phyloP scores from a whole-genome alignment of 2,113 vertebrate species.

The Ahaetulla prasina region DNA sequence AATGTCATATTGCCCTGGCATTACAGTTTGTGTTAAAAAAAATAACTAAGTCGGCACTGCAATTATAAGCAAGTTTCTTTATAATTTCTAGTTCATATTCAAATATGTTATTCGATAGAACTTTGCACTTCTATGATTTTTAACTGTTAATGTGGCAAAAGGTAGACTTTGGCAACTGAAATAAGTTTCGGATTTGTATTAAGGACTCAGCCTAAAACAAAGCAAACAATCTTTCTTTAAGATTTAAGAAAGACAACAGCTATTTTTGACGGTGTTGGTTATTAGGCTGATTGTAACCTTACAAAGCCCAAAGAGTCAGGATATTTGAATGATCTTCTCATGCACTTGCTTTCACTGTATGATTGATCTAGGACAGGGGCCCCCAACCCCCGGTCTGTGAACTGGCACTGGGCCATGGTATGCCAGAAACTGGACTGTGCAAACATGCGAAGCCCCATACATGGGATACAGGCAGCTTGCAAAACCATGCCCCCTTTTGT shows the following conservation, averaged over 20 bases:
- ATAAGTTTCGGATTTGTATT: neutral
- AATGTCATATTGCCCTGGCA: neutral
- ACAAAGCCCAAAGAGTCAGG: neutral
- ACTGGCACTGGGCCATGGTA: no score
- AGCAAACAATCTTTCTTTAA: neutral
- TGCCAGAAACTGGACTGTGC: no score
- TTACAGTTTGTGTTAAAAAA: neutral
- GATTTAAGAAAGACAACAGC: neutral
- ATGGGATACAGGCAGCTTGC: no score
- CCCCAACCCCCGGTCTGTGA: no score
- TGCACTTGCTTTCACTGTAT: neutral
- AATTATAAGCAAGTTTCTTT: neutral
- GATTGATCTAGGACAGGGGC: neutral
- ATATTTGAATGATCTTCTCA: neutral
- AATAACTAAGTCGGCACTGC: neutral
- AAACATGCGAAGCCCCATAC: no score
- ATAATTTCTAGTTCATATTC: neutral
- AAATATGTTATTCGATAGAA: neutral
- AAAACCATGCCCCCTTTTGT: no score
- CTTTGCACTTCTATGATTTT: neutral
- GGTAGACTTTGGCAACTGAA: neutral
- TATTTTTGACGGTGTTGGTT: neutral
- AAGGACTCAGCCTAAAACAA: neutral
- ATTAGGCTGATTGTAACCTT: neutral
- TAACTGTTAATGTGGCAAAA: neutral